These are phyloP conservation scores for Neodiprion pinetum DNA, from an alignment of 1,140 invertebrate genomes.

Conservation along the genomic window DNA sequence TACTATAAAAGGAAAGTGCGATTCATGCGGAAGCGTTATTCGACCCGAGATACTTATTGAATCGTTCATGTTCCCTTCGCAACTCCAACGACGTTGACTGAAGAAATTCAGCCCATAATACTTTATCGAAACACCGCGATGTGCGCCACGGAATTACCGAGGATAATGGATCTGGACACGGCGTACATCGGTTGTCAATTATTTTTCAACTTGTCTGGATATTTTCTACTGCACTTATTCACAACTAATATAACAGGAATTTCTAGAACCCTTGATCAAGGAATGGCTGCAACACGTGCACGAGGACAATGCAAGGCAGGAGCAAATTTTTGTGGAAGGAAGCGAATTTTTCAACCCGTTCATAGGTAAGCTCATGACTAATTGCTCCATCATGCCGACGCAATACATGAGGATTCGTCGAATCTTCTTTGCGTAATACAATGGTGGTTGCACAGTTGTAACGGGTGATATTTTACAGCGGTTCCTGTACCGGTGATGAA, in stretches of 20 bases:
- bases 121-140: too few species aligned
- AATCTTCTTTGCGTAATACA: neutral
- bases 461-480: slow-evolving; percentile 29
- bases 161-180: slow-evolving; percentile 35
- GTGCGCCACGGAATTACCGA: neutral
- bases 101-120: too few species aligned
- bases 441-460: neutral
- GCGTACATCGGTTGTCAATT: slow-evolving; percentile 38
- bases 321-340: slow-evolving; percentile 27
- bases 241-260: neutral
- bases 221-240: neutral
- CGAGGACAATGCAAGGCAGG: slow-evolving; percentile 33
- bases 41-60: too few species aligned
- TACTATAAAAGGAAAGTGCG: too few species aligned
- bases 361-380: slow-evolving; percentile 34
- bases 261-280: slow-evolving; percentile 37
- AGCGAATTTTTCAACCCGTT: slow-evolving; percentile 41
- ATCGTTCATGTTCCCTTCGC: too few species aligned
- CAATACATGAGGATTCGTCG: neutral
- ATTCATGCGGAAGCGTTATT: too few species aligned
- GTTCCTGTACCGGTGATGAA: slow-evolving; percentile 37
- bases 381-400: neutral
- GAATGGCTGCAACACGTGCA: slow-evolving; percentile 45
- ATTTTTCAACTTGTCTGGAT: neutral
- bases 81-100: too few species aligned